Evolutionary conservation across 2,888 invertebrate genomes (phyloP), one percentile per base, ranked within the genome.

Genomic region (Biston betularia): DNA sequence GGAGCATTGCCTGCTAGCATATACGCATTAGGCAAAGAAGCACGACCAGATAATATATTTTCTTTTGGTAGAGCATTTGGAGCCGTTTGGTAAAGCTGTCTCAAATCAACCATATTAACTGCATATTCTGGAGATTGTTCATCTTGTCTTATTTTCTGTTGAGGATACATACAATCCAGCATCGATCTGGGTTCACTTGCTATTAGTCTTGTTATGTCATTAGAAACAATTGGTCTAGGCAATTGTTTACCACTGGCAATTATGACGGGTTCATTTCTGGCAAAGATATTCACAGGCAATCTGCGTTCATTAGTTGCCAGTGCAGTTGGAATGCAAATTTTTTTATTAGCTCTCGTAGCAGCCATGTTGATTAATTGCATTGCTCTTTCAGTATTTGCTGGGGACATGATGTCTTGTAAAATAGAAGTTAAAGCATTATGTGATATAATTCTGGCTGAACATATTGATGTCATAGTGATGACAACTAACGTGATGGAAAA

Each of bases 371-470:
- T 56, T 1, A 80, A 57, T 63, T 80, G 73, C 50, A 82, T 52
- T 0, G 79, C 75, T 24, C 75, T 79, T 49, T 77, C 81, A 0
- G 77, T 73, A 14, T 79, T 81, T 6, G 63, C 73, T 8, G 83
- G 79, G 12, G 82, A 78, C 6, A 86, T 49, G 0, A 85, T 77
- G 2, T 79, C 80, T 74, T 82, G 80, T 10, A 87, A 64, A 0
- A 77, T 42, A 7, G 79, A 65, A 4, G 74, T 55, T 0, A 82
- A 6, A 0, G 73, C 70, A 24, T 65, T 73, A 58, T 66, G 64
- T 8, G 75, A 50, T 40, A 79, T 6, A 5, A 61, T 44, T 40
- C 67, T 55, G 0, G 68, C 69, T 7, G 75, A 75, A 45, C 71
- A 68, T 60, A 66, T 48, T 0, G 71, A 35, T 0, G 69, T 54